Percentiles rank a stretch among this genome's conserved stretches.
These are phyloP conservation scores for Allygus modestus DNA, from an alignment of 2,888 invertebrate genomes.

Conservation along the genomic window DNA sequence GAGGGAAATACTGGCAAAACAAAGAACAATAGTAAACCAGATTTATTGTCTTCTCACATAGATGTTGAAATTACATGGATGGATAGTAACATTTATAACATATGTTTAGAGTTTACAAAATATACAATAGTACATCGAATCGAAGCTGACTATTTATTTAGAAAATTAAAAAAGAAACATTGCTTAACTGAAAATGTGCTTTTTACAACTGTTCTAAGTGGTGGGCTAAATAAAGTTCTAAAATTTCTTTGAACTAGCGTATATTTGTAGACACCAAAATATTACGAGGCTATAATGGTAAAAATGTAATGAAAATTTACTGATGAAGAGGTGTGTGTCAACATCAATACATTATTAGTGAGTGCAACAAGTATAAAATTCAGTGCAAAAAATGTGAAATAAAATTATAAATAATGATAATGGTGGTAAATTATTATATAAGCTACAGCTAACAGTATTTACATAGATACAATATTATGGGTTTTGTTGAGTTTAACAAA, in stretches of 20 bases:
- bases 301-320: constrained; percentile 17
- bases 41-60: constrained; percentile 56
- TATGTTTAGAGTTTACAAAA: constrained; percentile 54
- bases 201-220: constrained; percentile 34
- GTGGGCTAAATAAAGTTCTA: constrained; percentile 50
- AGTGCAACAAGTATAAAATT: constrained; percentile 48
- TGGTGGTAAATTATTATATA: constrained; percentile 42
- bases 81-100: constrained; percentile 57
- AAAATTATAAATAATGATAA: constrained; percentile 25
- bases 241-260: constrained; percentile 20
- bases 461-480: constrained; percentile 48
- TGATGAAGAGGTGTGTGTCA: constrained; percentile 34
- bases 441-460: constrained; percentile 54
- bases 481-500: constrained; percentile 32
- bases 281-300: constrained; percentile 37
- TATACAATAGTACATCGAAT: constrained; percentile 50
- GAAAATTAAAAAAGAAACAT: background rate
- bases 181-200: constrained; percentile 20
- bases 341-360: constrained; percentile 50
- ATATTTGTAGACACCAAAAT: constrained; percentile 54
- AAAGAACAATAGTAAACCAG: constrained; percentile 50
- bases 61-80: constrained; percentile 53
- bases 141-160: constrained; percentile 11
- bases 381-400: constrained; percentile 26
- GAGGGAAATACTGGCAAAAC: background rate